Evolutionary conservation across 1,140 invertebrate species (phyloP).

Genomic region (Hyphantria cunea): DNA sequence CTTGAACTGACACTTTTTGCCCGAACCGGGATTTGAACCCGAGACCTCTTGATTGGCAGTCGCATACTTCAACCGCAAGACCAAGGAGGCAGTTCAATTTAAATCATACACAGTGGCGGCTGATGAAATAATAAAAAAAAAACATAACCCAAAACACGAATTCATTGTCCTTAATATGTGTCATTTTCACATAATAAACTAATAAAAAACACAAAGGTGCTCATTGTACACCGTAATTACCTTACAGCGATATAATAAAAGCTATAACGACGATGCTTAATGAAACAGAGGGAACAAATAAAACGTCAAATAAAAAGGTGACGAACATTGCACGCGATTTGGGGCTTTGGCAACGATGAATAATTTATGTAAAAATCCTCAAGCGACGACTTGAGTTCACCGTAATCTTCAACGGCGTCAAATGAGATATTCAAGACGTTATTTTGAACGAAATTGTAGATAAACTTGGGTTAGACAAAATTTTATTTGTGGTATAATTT

Average conservation of each 20-base stretch:
- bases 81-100: no score
- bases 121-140: conserved; percentile 2
- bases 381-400: conserved; percentile 33
- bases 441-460: conserved; percentile 45
- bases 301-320: conserved; percentile 38
- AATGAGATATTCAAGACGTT: conserved; percentile 51
- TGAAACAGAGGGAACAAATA: conserved; percentile 31
- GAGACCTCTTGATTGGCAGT: no score
- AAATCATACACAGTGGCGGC: background rate
- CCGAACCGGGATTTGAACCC: no score
- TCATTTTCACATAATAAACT: conserved; percentile 17
- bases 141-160: conserved; percentile 20
- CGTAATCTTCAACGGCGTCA: conserved; percentile 39
- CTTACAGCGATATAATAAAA: conserved; percentile 30
- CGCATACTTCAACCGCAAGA: no score
- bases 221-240: conserved; percentile 27
- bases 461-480: conserved; percentile 35
- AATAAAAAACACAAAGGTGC: conserved; percentile 22
- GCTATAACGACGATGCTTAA: conserved; percentile 32
- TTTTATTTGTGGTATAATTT: conserved; percentile 38
- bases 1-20: no score
- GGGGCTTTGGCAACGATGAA: conserved; percentile 45
- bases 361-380: conserved; percentile 56
- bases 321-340: conserved; percentile 35
- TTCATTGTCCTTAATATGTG: conserved; percentile 22